Base-by-base conservation (phyloP, 2,113 vertebrate species). In the Pteruthius melanotis region DNA sequence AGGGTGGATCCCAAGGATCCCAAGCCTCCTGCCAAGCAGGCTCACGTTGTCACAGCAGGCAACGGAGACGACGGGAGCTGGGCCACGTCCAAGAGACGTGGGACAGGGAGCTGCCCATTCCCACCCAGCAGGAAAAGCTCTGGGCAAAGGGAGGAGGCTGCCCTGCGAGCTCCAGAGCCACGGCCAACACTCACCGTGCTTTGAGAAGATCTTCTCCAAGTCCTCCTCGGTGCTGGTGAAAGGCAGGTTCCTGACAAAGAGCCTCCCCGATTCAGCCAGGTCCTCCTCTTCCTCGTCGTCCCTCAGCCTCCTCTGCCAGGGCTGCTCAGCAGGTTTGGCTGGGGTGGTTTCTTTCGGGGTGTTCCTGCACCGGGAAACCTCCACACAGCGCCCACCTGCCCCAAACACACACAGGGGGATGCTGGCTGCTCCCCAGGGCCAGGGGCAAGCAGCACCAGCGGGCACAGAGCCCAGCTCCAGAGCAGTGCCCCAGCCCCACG, bases 211-310 rank as follows among this genome's bases (percentile, higher is more conserved):
- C 61, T 98, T 97, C 82, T 98, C 98, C 86, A 99, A 94, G 68
- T 99, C 99, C 42, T 99, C 98, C 94, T 99, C 99, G 0, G 98
- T 98, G 97, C 99, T 99, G 21, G 98, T 99, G 91, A 99, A 99
- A 13, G 99, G 98, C 86, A 99, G 98, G 87, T 99, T 99, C 87
- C 99, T 98, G 87, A 99, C 95, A 63, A 99, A 99, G 13, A 99
- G 98, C 18, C 99, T 98, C 40, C 99, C 99, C 0, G 99, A 99
- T 44, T 99, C 99, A 0, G 99, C 97, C 68, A 99, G 96, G 53
- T 99, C 99, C 91, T 99, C 99, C 60, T 99, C 99, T 78, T 99
- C 99, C 85, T 99, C 99, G 3, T 99, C 97, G 0, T 99, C 98
- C 75, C 98, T 98, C 30, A 96, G 98, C n/a, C 96, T 97, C 77